Evolutionary conservation across 1,140 invertebrate genomes (phyloP).

Genomic region (Plodia interpunctella): DNA sequence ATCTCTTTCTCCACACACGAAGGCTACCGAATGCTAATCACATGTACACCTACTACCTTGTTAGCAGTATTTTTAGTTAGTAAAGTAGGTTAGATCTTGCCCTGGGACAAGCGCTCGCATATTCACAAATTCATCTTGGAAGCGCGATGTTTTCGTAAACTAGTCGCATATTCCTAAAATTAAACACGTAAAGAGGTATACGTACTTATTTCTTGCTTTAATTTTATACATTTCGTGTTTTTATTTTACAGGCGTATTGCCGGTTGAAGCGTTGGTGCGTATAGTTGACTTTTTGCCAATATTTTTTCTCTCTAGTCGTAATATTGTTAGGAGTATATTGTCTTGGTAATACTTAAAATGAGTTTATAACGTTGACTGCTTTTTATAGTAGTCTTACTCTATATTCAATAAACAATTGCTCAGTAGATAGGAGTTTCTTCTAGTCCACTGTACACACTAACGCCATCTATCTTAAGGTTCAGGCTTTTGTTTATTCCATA

Average conservation of each 20-base stretch:
- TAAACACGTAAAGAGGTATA: not conserved
- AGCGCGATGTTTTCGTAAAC: not conserved
- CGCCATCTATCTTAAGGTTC: not conserved
- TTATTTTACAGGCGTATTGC: not conserved
- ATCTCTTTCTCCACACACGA: constrained; percentile 31
- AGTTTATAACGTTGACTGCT: not conserved
- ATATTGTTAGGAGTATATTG: not conserved
- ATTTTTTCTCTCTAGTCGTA: not conserved
- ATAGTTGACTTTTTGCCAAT: not conserved
- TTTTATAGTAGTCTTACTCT: not conserved
- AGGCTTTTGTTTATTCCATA: not conserved
- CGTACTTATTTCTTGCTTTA: constrained; percentile 2
- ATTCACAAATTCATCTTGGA: not conserved
- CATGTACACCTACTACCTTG: constrained; percentile 55
- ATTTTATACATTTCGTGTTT: not conserved
- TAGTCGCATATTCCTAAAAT: not conserved
- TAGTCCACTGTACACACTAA: not conserved
- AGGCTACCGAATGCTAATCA: constrained; percentile 58
- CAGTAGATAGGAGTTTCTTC: not conserved
- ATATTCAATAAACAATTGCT: not conserved
- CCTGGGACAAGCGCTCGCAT: not conserved
- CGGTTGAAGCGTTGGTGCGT: not conserved
- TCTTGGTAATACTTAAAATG: not conserved
- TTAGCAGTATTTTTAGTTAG: constrained; percentile 66
- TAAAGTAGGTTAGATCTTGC: constrained; percentile 54